Evolutionary conservation across 1,140 invertebrate genomes (phyloP), one percentile per base, ranked within the genome.

Genomic region (Diabrotica undecimpunctata): DNA sequence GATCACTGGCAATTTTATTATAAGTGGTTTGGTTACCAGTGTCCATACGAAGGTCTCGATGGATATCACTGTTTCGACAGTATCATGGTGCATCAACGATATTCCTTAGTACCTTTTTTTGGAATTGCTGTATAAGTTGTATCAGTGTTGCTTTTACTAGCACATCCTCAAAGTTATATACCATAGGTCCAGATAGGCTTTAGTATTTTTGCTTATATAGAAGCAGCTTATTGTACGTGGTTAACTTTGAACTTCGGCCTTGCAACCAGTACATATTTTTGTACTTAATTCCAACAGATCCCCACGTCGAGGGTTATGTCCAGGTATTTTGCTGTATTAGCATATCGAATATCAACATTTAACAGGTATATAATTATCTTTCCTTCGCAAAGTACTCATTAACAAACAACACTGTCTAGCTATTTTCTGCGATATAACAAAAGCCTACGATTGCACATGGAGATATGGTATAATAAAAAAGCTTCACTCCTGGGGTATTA

Each of bases 81-180:
- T 72, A 74, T 65, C 65, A 73, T 5, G 70, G 66, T n/a, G 61
- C 70, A 50, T 67, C 56, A 5, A 68, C 58, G 36, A 72, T 64
- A 13, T 56, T 70, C 6, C 69, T 51, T 8, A 74, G 53, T 7
- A 64, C 56, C 66, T 69, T 74, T 7, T 61, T 65, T 63, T 75
- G 68, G 13, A 67, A 67, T 6, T 46, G 9, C 61, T 75, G 64
- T 5, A 74, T 61, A 6, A 58, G 68, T 4, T 62, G n/a, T n/a
- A n/a, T n/a, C 38, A 5, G 64, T 65, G 14, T 72, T 65, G 13
- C 50, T 65, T 10, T 72, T 54, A 4, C 13, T 59, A 1, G 65
- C 51, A 12, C 50, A 57, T 8, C 68, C 66, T 65, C 4, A 46
- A 10, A 46, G n/a, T 46, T 46, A n/a, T 8, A 6, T 25, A 4